Percentiles rank a stretch among this genome's conserved stretches.
Evolutionary conservation across 2,888 invertebrate species (phyloP).

Genomic region (Noctua janthe): DNA sequence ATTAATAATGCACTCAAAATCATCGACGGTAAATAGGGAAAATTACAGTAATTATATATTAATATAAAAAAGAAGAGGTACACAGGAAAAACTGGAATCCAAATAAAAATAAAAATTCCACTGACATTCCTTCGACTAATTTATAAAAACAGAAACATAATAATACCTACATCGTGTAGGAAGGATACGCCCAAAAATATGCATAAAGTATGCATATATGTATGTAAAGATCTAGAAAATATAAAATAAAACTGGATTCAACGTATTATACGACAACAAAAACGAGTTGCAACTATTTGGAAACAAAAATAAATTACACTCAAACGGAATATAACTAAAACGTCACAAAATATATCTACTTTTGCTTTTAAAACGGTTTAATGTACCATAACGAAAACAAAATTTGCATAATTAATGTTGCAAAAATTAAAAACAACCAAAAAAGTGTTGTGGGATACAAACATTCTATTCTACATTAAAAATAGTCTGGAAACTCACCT

Average conservation of each 20-base stretch:
- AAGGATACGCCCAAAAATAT: background rate
- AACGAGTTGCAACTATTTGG: background rate
- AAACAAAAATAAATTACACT: background rate
- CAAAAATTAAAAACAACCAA: background rate
- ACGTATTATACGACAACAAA: background rate
- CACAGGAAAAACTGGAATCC: background rate
- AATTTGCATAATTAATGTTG: background rate
- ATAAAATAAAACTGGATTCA: background rate
- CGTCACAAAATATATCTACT: background rate
- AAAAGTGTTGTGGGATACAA: background rate
- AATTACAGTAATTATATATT: background rate
- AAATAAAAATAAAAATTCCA: background rate
- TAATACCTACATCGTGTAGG: background rate
- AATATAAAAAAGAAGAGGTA: background rate
- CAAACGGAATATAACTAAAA: background rate
- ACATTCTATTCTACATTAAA: constrained; percentile 4
- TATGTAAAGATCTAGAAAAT: background rate
- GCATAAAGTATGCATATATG: background rate
- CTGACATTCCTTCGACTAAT: too few species aligned
- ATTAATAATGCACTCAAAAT: background rate
- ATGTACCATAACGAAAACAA: background rate
- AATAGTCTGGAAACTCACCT: constrained; percentile 76
- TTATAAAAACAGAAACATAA: background rate
- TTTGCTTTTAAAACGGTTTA: background rate
- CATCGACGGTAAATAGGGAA: background rate